Base-by-base conservation (phyloP, 2,888 invertebrate genomes). In the Dynastes hyllus region DNA sequence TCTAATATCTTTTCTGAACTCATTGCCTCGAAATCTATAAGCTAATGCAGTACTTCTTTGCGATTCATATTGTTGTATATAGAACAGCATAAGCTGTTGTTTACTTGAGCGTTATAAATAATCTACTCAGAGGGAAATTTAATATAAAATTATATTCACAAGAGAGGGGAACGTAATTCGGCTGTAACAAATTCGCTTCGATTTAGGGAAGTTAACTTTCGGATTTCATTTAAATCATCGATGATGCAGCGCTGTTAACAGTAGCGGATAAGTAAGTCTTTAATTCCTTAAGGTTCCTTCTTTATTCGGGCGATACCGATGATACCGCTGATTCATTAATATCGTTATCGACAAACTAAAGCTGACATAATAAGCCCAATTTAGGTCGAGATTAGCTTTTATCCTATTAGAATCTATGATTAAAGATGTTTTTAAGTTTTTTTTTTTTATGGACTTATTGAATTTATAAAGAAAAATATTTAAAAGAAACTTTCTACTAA, bases 321-420 rank as follows among this genome's bases (percentile, higher is more conserved):
- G 22, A 22, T 22, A 53, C 29, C 50, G 6, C 37, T 37, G 71
- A 37, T 71, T 58, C 58, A 55, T 71, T 71, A 71, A 71, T 71
- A 71, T 71, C 58, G 58, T 71, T 71, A 71, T 71, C 71, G 71
- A 71, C 71, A 71, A 51, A 71, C 71, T 58, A 71, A 71, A 71
- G 71, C 71, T 37, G 71, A 71, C 71, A 71, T 58, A 58, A 55
- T 71, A 55, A 71, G 71, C 71, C 37, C 58, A 71, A 71, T 71
- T 71, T 71, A 58, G 71, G 71, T 55, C 22, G 16, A 29, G 71
- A 50, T 71, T 71, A 58, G 71, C 55, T 71, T 55, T 71, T 71
- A 71, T 71, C 71, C 55, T 22, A 40, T 71, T 71, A 71, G 37
- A 16, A 55, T 71, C 32, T 55, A 71, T 55, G 71, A 71, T 71